Percentiles rank a stretch among this genome's conserved stretches.
These are phyloP conservation scores for Festucalex cinctus DNA, from an alignment of 2,113 vertebrate species.

Conservation along the genomic window DNA sequence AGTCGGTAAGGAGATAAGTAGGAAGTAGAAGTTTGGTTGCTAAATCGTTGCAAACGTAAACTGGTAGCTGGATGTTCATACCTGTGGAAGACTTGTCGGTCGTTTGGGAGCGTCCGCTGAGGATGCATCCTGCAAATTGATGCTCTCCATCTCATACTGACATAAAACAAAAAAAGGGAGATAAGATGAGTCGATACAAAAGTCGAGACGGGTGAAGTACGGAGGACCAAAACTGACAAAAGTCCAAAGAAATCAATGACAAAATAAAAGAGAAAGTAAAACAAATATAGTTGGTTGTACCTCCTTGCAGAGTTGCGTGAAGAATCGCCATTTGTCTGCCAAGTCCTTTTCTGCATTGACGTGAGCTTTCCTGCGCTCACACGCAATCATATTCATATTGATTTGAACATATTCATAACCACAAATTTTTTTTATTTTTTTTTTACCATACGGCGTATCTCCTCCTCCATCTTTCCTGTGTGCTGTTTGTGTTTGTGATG, in stretches of 20 bases:
- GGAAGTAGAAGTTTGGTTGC: too few relatives aligned
- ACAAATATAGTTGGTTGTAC: slow-evolving; percentile 27
- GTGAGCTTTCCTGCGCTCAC: slow-evolving; percentile 57
- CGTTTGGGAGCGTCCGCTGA: slow-evolving; percentile 15
- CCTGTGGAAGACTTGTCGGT: slow-evolving; percentile 33
- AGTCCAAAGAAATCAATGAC: too few relatives aligned
- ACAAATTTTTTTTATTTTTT: rapidly evolving
- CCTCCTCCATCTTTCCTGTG: slow-evolving; percentile 46
- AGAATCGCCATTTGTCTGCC: slow-evolving; percentile 58
- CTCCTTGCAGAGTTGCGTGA: slow-evolving; percentile 53
- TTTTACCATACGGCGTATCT: slow-evolving; percentile 55
- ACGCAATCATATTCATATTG: neutral
- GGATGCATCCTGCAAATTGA: slow-evolving; percentile 24
- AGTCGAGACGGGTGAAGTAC: too few relatives aligned
- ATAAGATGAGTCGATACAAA: too few relatives aligned
- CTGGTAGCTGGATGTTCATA: slow-evolving; percentile 10
- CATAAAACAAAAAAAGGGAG: too few relatives aligned
- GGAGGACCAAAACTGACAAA: too few relatives aligned
- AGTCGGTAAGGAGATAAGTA: too few relatives aligned
- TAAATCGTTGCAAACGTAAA: too few relatives aligned
- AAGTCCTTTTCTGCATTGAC: slow-evolving; percentile 50
- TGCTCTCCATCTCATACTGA: slow-evolving; percentile 44
- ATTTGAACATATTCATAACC: neutral
- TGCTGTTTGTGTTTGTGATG: slow-evolving; percentile 1
- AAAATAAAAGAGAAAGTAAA: too few relatives aligned